Conservation (phyloP, 2,888 invertebrate species). For the Isotomurus palustris region DNA sequence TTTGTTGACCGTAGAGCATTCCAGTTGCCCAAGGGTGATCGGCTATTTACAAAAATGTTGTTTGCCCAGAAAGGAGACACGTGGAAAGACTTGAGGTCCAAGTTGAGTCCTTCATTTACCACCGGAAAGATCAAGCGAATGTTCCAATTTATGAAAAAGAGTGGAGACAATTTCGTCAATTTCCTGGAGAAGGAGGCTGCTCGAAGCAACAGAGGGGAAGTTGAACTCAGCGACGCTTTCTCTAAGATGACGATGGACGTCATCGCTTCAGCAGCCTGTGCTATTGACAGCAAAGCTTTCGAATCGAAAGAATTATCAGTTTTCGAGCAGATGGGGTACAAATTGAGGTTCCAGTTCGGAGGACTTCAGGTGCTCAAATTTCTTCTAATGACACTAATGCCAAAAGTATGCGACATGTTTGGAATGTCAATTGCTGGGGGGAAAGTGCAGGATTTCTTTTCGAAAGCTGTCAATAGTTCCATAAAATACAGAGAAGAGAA, state of each 20-base stretch:
- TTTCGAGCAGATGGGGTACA: slow-evolving; percentile 53
- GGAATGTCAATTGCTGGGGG: slow-evolving; percentile 49
- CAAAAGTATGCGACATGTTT: slow-evolving; percentile 48
- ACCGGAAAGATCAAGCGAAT: slow-evolving; percentile 63
- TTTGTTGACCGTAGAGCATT: slow-evolving; percentile 16
- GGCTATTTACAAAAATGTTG: slow-evolving; percentile 47
- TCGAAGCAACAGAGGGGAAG: slow-evolving; percentile 43
- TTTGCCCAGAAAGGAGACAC: slow-evolving; percentile 58
- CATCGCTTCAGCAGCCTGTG: slow-evolving; percentile 60
- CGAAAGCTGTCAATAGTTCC: slow-evolving; percentile 53
- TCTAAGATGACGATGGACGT: slow-evolving; percentile 61
- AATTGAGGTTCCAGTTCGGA: slow-evolving; percentile 48
- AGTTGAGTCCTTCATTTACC: slow-evolving; percentile 64
- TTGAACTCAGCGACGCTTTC: slow-evolving; percentile 57
- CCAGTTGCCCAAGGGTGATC: background rate
- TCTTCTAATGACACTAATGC: slow-evolving; percentile 49
- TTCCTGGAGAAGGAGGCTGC: slow-evolving; percentile 52
- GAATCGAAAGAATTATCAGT: slow-evolving; percentile 51
- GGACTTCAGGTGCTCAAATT: slow-evolving; percentile 47
- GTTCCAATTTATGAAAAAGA: slow-evolving; percentile 59
- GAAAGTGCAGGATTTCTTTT: slow-evolving; percentile 53
- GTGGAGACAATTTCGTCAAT: slow-evolving; percentile 55
- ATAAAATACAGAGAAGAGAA: slow-evolving; percentile 54
- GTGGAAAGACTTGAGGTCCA: slow-evolving; percentile 62
- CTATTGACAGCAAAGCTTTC: slow-evolving; percentile 60